phyloP scores from a whole-genome alignment of 2,113 vertebrate genomes.

The Perca fluviatilis region DNA sequence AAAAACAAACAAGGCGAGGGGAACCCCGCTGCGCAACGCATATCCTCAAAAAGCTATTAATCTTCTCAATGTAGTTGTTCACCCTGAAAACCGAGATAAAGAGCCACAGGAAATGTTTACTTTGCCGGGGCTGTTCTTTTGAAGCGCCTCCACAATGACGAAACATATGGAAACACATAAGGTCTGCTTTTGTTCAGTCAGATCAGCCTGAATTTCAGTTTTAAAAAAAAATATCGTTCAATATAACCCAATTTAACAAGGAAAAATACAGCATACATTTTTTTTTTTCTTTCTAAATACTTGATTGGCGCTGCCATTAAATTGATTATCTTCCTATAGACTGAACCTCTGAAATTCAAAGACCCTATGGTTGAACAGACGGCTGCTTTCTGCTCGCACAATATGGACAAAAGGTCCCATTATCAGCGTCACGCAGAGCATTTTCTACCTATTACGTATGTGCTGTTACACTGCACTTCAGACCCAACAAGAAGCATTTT shows the following conservation, averaged over 20 bases:
- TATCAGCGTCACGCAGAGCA: background rate
- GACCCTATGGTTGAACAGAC: constrained; percentile 7
- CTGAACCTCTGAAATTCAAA: constrained; percentile 29
- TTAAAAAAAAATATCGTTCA: background rate
- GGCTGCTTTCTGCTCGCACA: constrained; percentile 29
- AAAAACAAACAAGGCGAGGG: constrained; percentile 82
- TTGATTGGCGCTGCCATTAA: background rate
- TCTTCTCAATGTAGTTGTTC: constrained; percentile 82
- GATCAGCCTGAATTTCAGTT: background rate
- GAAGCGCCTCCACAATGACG: constrained; percentile 64
- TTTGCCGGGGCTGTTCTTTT: constrained; percentile 77
- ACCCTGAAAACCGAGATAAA: constrained; percentile 85
- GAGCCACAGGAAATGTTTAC: constrained; percentile 84
- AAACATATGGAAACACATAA: constrained; percentile 35
- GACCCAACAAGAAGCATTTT: background rate
- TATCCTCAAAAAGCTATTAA: constrained; percentile 83
- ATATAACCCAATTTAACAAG: background rate
- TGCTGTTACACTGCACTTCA: constrained; percentile 3
- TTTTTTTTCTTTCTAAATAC: constrained; percentile 16
- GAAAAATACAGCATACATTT: constrained; percentile 7
- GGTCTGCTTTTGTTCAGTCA: constrained; percentile 28
- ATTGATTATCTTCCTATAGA: constrained; percentile 3
- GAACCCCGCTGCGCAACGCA: constrained; percentile 78
- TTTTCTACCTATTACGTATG: background rate
- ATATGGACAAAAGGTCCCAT: constrained; percentile 32